Conservation (phyloP, 2,888 invertebrate genomes). For the Tortricodes alternella region DNA sequence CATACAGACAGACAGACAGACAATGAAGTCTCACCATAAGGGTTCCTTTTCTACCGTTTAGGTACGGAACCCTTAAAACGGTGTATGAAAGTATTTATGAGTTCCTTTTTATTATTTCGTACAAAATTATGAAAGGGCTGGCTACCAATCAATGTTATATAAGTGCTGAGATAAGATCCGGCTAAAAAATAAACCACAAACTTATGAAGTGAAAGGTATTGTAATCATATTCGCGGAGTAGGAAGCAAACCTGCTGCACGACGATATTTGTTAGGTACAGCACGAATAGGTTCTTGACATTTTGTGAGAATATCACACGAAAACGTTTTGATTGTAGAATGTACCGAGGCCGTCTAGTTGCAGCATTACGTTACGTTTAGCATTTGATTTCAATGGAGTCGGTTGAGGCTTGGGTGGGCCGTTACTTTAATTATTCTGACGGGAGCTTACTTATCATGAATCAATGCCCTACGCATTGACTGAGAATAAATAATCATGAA, state of each 20-base stretch:
- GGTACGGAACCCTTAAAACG: no score
- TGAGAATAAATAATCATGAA: slow-evolving; percentile 17
- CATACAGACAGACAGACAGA: no score
- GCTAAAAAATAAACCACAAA: background rate
- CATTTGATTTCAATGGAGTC: slow-evolving; percentile 43
- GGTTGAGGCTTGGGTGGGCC: slow-evolving; percentile 33
- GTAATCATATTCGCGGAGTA: background rate
- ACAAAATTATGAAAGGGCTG: background rate
- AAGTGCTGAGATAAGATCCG: background rate
- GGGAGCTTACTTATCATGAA: slow-evolving; percentile 20
- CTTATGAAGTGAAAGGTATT: slow-evolving; percentile 18
- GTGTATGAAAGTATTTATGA: no score
- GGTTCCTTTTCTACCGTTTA: no score
- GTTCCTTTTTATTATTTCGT: no score
- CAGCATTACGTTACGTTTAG: slow-evolving; percentile 42
- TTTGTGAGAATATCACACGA: slow-evolving; percentile 45
- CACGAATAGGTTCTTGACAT: slow-evolving; percentile 42
- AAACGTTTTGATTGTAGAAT: slow-evolving; percentile 45
- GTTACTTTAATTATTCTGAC: slow-evolving; percentile 22
- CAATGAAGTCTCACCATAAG: no score
- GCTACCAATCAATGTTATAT: background rate
- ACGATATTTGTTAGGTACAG: slow-evolving; percentile 23
- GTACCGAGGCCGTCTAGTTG: slow-evolving; percentile 50
- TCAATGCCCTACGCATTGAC: slow-evolving; percentile 21
- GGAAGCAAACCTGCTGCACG: slow-evolving; percentile 15